phyloP scores from a whole-genome alignment of 1,140 invertebrate genomes.

The Orussus abietinus region DNA sequence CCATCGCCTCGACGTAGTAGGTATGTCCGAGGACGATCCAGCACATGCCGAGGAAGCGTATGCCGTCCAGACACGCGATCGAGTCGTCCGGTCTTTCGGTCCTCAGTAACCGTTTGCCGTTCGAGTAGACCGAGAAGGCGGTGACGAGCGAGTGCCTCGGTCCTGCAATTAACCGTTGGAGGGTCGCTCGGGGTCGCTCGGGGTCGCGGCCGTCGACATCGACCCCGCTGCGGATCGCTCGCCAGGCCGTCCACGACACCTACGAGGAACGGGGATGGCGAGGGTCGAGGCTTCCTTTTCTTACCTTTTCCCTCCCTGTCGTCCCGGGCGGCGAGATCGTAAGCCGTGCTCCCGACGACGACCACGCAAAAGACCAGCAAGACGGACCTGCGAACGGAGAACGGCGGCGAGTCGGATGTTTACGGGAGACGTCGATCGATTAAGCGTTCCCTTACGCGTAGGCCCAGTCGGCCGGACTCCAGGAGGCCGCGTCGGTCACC shows the following conservation, averaged over 20 bases:
- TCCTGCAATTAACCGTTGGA: constrained; percentile 10
- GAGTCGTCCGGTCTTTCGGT: constrained; percentile 29
- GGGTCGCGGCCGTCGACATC: no score
- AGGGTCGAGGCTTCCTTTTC: no score
- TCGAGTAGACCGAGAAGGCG: constrained; percentile 52
- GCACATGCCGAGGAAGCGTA: constrained; percentile 53
- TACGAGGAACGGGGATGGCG: no score
- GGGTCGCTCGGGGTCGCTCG: no score
- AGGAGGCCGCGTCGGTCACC: constrained; percentile 12
- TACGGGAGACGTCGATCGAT: no score
- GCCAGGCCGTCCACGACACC: no score
- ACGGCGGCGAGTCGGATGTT: no score
- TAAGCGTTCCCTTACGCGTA: constrained; percentile 27
- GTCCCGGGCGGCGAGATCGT: constrained; percentile 27
- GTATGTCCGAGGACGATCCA: constrained; percentile 57
- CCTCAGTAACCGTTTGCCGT: constrained; percentile 44
- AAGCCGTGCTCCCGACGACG: constrained; percentile 29
- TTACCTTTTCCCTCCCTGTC: constrained; percentile 13
- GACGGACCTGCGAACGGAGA: constrained; percentile 19
- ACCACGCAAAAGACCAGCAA: constrained; percentile 24
- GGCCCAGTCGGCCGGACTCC: constrained; percentile 29
- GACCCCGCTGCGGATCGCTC: no score
- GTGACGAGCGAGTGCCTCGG: constrained; percentile 19
- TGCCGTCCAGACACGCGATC: constrained; percentile 52
- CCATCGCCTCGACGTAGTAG: constrained; percentile 26